These are phyloP conservation scores for Mustela lutreola DNA, from an alignment of 2,113 vertebrate species.

Conservation along the genomic window DNA sequence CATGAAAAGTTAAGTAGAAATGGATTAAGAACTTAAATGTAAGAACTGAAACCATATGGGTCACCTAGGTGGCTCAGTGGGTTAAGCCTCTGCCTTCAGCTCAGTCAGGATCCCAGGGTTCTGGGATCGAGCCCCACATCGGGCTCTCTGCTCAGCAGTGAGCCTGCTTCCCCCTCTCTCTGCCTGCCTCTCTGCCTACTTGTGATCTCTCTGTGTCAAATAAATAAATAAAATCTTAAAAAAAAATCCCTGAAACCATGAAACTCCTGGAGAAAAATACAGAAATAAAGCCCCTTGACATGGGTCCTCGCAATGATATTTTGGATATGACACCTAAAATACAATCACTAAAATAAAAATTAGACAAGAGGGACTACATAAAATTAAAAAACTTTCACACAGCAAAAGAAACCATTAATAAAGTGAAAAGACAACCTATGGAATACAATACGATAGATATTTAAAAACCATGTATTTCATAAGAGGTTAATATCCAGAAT, in stretches of 20 bases:
- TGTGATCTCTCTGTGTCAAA: too few species aligned
- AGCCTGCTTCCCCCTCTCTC: too few species aligned
- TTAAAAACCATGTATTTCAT: not conserved
- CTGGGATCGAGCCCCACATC: too few species aligned
- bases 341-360: not conserved
- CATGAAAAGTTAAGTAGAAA: not conserved
- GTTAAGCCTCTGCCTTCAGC: too few species aligned
- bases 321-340: not conserved
- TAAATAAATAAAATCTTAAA: too few species aligned
- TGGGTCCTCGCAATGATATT: not conserved
- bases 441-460: not conserved
- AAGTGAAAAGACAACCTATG: not conserved
- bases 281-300: not conserved
- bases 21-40: not conserved
- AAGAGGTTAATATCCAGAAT: not conserved
- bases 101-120: too few species aligned
- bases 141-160: too few species aligned
- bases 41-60: not conserved
- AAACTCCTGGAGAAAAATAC: not conserved
- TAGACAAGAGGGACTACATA: not conserved
- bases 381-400: not conserved
- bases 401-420: not conserved
- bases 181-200: too few species aligned
- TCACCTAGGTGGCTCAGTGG: too few species aligned
- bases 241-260: not conserved